Evolutionary conservation across 2,888 invertebrate genomes (phyloP), one percentile per base, ranked within the genome.

Genomic region (Tineola bisselliella): DNA sequence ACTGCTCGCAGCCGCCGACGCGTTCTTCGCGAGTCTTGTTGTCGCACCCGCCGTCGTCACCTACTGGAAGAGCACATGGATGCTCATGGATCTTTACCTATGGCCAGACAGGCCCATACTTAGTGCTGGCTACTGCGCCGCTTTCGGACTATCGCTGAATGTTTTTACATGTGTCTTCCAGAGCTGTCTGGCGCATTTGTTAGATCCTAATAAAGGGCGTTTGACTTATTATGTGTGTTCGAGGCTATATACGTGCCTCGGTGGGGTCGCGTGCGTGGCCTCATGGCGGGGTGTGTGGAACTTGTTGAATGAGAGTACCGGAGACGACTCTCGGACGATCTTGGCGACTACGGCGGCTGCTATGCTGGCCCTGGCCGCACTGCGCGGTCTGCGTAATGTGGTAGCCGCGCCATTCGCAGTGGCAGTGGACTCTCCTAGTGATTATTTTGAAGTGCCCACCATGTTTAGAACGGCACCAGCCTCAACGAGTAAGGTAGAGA

Each of bases 31-130:
- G 60, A 90, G 92, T 65, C 72, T 90, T 11, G 87, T 95, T 38
- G 91, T 94, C 15, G 92, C 93, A 1, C 95, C 95, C 11, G 90
- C 92, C 62, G 94, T 95, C 59, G 94, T 96, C 62, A 90, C 92
- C 64, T 95, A 94, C 78, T 95, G 96, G 96, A 89, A 95, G 65
- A 93, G 94, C 65, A 93, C 94, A 57, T 96, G 95, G 95, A 90
- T 90, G 56, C 88, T 95, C 60, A 91, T 94, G 88, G 93, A 91
- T 72, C 74, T 90, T 60, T 91, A 93, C 75, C 88, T 95, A 62
- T 89, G 90, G 66, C 92, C 94, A 0, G 81, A 87, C 0, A 77
- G 90, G 62, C 77, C 80, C 5, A 79, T 90, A 4, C 68, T 87
- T 56, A 94, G 94, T 68, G 91, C 92, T 15, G 80, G 91, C 61